Evolutionary conservation across 1,140 invertebrate genomes (phyloP).

Genomic region (Potamilus streckersoni): DNA sequence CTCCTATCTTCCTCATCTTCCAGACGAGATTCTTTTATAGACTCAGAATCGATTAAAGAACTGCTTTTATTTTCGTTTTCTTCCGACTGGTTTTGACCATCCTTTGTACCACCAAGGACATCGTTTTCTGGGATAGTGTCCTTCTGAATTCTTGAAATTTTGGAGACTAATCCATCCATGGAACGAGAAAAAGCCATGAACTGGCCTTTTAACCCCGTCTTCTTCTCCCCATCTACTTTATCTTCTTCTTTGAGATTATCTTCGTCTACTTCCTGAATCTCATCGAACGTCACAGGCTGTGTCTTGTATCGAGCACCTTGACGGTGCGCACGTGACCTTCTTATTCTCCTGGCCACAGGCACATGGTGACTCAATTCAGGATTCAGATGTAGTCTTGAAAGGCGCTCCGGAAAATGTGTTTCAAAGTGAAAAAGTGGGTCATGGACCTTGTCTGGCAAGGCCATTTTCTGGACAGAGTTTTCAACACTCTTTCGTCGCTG

Average conservation of each 20-base stretch:
- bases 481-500: too few relatives aligned
- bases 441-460: constrained; percentile 38
- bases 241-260: constrained; percentile 49
- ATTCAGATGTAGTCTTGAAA: constrained; percentile 73
- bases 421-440: constrained; percentile 73
- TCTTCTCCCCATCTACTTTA: constrained; percentile 21
- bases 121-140: constrained; percentile 23
- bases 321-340: constrained; percentile 35
- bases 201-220: constrained; percentile 47
- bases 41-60: constrained; percentile 19
- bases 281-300: constrained; percentile 80
- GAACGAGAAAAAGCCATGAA: constrained; percentile 69
- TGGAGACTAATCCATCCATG: constrained; percentile 70
- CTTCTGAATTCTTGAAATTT: constrained; percentile 13
- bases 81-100: constrained; percentile 11
- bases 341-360: constrained; percentile 41
- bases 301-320: constrained; percentile 74
- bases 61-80: constrained; percentile 10
- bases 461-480: constrained; percentile 8
- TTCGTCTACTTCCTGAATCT: constrained; percentile 76
- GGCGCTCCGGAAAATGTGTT: constrained; percentile 78
- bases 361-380: constrained; percentile 40
- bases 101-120: constrained; percentile 9
- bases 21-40: constrained; percentile 10
- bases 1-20: constrained; percentile 13